Evolutionary conservation across 2,888 invertebrate genomes (phyloP), one percentile per base, ranked within the genome.

Genomic region (Nineta flava): DNA sequence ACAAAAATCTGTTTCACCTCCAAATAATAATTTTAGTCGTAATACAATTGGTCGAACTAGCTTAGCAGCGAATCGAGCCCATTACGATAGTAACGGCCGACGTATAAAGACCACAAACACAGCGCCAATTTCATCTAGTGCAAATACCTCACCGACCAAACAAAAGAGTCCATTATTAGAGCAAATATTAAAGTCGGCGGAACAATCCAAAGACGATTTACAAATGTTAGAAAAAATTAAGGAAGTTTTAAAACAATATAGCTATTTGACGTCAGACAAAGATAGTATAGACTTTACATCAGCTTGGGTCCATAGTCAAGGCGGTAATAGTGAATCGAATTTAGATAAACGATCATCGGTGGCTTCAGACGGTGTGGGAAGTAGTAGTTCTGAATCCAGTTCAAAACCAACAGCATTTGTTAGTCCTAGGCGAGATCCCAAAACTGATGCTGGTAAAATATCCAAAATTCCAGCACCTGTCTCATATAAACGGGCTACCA

Each of bases 201-300:
- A 79, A 57, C 76, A 75, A 3, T 76, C 81, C 1, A 79, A 81
- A 59, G 83, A 86, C 57, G 86, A 87, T 59, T 76, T 78, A 5
- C 70, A 79, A 54, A 81, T 87, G 50, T 68, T 84, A 19, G 77
- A 80, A 57, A 83, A 85, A 62, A 79, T 87, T 67, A 84, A 85
- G 60, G 81, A 80, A 51, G 61, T 80, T 35, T 61, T 81, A n/a
- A 74, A 73, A 40, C 73, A 77, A 53, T 80, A 79, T 57, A 73
- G 74, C 50, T 68, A 73, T 40, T 69, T 74, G 51, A 74, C 69
- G 3, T 69, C 74, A 50, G 75, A 77, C 2, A 75, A 79, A 47
- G 79, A 76, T 46, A 76, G 81, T 54, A 13, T 49, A 21, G 81
- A 82, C 55, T 77, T 81, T 61, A 81, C 82, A 7, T 75, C 79